Base-by-base conservation (phyloP, 2,888 invertebrate genomes). In the Actias luna region DNA sequence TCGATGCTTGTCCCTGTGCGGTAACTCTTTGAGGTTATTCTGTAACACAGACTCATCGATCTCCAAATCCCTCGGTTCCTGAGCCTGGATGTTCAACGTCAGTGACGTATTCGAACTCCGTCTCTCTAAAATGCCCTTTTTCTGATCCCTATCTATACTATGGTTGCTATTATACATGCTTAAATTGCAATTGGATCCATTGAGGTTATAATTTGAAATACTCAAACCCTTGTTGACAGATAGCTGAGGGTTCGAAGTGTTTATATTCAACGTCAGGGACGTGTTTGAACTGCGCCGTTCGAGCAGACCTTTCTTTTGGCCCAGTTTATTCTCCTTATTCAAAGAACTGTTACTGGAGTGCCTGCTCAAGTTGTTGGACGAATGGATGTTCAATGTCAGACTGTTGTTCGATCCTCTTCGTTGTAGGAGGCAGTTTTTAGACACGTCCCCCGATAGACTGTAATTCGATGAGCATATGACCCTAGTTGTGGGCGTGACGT, bases 281-380 rank as follows among this genome's bases (percentile, higher is more conserved):
- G 98, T 97, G 80, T 97, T 98, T 1, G 98, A 98, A 60, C 98
- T 98, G 62, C 98, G 93, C 31, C 98, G 94, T 80, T 97, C 97
- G 5, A 97, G 87, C 1, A 97, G 86, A 10, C 97, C 96, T 74
- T 96, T 96, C 52, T 94, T 94, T 57, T 88, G 93, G 0, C 83
- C 82, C 0, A 79, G 71, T 73, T 88, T 92, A 0, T 80, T 79
- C 8, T 91, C 92, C 75, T 89, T 90, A 64, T 91, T 93, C 4
- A 94, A 81, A 0, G 94, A 93, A 65, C 90, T 94, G 63, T 94
- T 93, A 67, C 94, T 94, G 0, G 93, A 93, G 71, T 94, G 94
- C 10, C 94, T 79, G 70, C 93, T 94, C 1, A 94, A 77, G 58
- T 80, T 85, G 62, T 86, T 89, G 2, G 90, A 85, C 0, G 93